phyloP scores from a whole-genome alignment of 1,140 invertebrate species.

The Monochamus saltuarius region DNA sequence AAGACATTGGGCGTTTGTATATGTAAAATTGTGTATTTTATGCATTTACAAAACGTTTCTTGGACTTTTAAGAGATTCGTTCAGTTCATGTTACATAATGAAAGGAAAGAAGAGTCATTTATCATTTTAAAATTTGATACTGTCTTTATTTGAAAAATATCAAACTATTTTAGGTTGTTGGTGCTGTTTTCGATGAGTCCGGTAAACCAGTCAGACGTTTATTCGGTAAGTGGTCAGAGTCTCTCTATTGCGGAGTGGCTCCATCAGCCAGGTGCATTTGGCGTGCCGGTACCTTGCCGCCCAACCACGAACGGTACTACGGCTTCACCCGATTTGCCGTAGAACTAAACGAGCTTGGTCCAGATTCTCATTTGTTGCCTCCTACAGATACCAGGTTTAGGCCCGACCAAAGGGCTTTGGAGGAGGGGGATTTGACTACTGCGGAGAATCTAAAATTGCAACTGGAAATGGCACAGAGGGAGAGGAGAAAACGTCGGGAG shows the following conservation, averaged over 20 bases:
- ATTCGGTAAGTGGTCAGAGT: constrained; percentile 83
- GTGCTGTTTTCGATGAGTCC: constrained; percentile 62
- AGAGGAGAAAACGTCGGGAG: constrained; percentile 62
- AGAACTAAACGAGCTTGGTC: constrained; percentile 78
- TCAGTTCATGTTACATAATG: too few relatives aligned
- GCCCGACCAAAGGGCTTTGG: constrained; percentile 64
- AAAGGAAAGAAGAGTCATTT: too few relatives aligned
- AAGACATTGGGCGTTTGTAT: too few relatives aligned
- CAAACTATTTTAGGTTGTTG: constrained; percentile 57
- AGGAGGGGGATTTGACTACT: constrained; percentile 72
- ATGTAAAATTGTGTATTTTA: too few relatives aligned
- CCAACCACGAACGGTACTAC: constrained; percentile 79
- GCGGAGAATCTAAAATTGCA: constrained; percentile 72
- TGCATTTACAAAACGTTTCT: too few relatives aligned
- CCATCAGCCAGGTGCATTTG: constrained; percentile 73
- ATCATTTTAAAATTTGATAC: not conserved
- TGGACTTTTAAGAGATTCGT: too few relatives aligned
- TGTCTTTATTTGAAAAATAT: not conserved
- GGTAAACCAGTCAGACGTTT: constrained; percentile 65
- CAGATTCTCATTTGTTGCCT: constrained; percentile 65
- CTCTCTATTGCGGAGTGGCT: constrained; percentile 72
- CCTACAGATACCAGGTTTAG: constrained; percentile 70
- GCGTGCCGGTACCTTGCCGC: constrained; percentile 78
- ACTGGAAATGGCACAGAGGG: constrained; percentile 69
- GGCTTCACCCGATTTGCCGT: constrained; percentile 85